These are phyloP conservation scores for Crossocerus cetratus DNA, from an alignment of 2,888 invertebrate species.

Conservation along the genomic window DNA sequence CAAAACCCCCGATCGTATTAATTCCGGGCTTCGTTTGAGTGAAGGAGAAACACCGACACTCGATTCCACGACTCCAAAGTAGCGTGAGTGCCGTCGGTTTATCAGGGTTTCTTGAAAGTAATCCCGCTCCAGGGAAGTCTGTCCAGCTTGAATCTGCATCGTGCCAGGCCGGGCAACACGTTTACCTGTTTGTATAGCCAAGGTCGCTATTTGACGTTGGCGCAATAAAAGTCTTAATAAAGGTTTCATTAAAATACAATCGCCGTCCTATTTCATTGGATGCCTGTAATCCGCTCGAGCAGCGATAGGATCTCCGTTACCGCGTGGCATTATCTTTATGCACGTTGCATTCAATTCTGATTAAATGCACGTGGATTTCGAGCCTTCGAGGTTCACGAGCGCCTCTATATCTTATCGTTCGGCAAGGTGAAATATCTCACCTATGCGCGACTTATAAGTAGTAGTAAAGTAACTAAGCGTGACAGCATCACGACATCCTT, in stretches of 20 bases:
- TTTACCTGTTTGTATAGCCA: conserved; percentile 71
- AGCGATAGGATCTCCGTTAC: background rate
- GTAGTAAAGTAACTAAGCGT: too few relatives aligned
- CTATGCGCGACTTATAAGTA: too few relatives aligned
- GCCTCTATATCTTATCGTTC: conserved; percentile 6
- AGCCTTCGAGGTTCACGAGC: background rate
- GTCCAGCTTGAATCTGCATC: conserved; percentile 47
- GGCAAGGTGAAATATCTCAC: background rate
- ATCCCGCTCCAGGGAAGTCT: background rate
- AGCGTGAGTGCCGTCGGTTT: background rate
- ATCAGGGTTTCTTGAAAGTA: background rate
- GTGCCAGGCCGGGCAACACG: conserved; percentile 57
- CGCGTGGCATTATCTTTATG: too few relatives aligned
- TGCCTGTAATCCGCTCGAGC: background rate
- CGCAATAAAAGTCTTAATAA: conserved; percentile 69
- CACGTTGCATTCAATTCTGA: too few relatives aligned
- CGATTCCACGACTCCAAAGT: too few relatives aligned
- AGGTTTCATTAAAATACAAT: conserved; percentile 70
- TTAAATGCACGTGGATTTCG: background rate
- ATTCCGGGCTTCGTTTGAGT: too few relatives aligned
- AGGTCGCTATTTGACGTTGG: conserved; percentile 71
- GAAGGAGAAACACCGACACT: too few relatives aligned
- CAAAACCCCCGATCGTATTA: background rate
- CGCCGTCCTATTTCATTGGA: background rate
- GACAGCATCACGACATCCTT: too few relatives aligned